Evolutionary conservation across 2,113 vertebrate genomes (phyloP), one percentile per base, ranked within the genome.

Genomic region (Scomber japonicus): DNA sequence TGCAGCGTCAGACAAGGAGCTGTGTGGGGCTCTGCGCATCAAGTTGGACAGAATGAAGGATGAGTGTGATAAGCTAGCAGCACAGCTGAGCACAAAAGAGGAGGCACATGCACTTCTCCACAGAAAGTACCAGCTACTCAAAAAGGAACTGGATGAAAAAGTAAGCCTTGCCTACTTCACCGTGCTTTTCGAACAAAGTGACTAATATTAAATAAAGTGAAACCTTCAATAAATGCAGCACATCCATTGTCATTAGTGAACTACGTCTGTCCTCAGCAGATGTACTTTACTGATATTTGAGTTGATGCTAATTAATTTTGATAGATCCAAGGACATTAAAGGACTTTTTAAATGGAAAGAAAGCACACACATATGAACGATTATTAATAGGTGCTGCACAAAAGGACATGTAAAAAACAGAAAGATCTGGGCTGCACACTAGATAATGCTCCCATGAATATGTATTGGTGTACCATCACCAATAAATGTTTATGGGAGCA

Each of bases 1-100:
- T 82, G 95, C 94, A 73, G 67, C 87, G 40, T 94, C 96, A 59
- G 95, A 96, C 83, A 96, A 95, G 89, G 97, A 96, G 76, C 80
- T 91, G 71, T 94, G 93, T 31, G 94, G 94, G 88, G 81, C 75
- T 46, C 95, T 97, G 31, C 93, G 88, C 74, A 87, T 91, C 84
- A 97, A 98, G 62, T 84, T 97, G 85, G 97, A 98, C 92, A 96
- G 96, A 82, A 94, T 98, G 93, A 98, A 97, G 92, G 88, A 84
- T 31, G 96, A 98, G 69, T 98, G 93, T 91, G 96, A 97, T 88
- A 97, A 96, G 80, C 86, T 99, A 81, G 89, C 94, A n/a, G 93
- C 94, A 54, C 94, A 98, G 79, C 94, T 97, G 92, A 91, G 83
- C 45, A 89, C 93, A 49, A 94, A 92, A 61, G 94, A 96, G 74